These are phyloP conservation scores for Meiosimyza decipiens DNA, from an alignment of 2,888 invertebrate species.

Conservation along the genomic window DNA sequence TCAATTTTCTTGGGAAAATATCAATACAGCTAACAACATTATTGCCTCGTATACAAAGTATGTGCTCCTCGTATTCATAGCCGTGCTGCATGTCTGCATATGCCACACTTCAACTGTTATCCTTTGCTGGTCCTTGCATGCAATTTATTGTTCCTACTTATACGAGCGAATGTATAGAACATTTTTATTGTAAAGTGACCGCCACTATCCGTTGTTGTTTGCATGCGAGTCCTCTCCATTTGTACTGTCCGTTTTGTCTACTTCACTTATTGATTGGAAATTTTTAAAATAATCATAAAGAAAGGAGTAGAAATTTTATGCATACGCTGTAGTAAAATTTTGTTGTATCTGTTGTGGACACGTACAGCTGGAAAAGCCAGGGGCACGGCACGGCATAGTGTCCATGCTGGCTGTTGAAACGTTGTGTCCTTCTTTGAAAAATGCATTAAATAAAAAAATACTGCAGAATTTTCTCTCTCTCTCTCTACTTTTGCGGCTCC, in stretches of 20 bases:
- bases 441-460: constrained; percentile 5
- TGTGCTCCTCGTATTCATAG: not conserved
- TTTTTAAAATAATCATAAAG: constrained; percentile 35
- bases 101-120: constrained; percentile 9
- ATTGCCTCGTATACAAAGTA: constrained; percentile 24
- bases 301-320: constrained; percentile 17
- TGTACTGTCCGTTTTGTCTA: too few relatives aligned
- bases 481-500: too few relatives aligned
- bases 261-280: constrained; percentile 30
- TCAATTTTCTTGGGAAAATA: constrained; percentile 39
- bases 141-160: not conserved
- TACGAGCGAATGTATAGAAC: not conserved
- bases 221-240: not conserved
- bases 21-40: constrained; percentile 16
- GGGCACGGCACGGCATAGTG: not conserved
- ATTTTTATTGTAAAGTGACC: not conserved
- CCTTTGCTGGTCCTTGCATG: constrained; percentile 2
- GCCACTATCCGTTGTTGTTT: constrained; percentile 10
- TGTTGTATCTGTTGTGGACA: not conserved
- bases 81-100: constrained; percentile 1
- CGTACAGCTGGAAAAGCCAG: not conserved
- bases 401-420: not conserved
- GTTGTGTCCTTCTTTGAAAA: constrained; percentile 11
- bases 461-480: too few relatives aligned
- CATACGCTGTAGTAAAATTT: not conserved